Base-by-base conservation (phyloP, 1,140 invertebrate species). In the Apis cerana region DNA sequence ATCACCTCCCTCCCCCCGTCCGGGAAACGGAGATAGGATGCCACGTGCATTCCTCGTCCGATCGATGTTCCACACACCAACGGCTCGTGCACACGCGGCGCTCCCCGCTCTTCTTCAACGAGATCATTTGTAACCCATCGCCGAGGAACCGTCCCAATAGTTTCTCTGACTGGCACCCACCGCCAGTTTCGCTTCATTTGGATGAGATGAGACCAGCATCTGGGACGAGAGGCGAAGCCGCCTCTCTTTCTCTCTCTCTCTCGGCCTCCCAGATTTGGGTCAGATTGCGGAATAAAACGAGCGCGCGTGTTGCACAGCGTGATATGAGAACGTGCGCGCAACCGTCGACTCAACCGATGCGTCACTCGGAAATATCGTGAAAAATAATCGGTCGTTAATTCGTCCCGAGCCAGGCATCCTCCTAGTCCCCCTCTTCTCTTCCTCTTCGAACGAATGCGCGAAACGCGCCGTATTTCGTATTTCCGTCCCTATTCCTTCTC, bases 191-290 rank as follows among this genome's bases (percentile, higher is more conserved):
- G 90, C 90, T 92, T 91, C 89, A 91, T 87, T 93, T 93, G 85
- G 33, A 43, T 82, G 79, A 87, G 80, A 93, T 89, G 90, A 91
- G 85, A 89, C 86, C 85, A 90, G 85, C 91, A 92, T 93, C 89
- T 92, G 89, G 81, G 83, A 83, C 80, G 72, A 85, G 80, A 72
- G 75, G 78, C 33, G 33, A 43, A 70, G 78, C 82, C 81, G 77
- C 33, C 75, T 75, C 78, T 75, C 23, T 84, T 17, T 58, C 58
- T 77, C 64, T 58, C 33, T 43, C 33, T 74, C 78, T 83, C 85
- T 69, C 72, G 72, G 64, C 71, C 54, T 68, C 71, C 68, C 48
- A 90, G 91, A 93, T 93, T 89, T 92, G 85, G 91, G 92, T 92
- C 92, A 92, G 92, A 93, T 93, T 88, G 72, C 75, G 88, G 87